Base-by-base conservation (phyloP, 2,888 invertebrate genomes). In the Leptogaster cylindrica region DNA sequence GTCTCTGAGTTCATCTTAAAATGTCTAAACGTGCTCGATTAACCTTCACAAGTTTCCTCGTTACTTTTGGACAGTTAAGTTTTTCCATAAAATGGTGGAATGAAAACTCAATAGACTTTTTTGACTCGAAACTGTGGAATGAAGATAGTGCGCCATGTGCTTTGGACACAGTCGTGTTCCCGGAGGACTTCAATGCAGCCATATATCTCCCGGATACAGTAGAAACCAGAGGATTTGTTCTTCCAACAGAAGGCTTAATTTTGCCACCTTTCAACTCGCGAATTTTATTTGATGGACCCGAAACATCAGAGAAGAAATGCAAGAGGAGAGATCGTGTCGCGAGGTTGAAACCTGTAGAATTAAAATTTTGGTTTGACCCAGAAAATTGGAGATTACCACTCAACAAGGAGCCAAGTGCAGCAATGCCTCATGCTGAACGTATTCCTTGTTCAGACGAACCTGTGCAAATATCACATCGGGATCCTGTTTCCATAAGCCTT, bases 361-460 rank as follows among this genome's bases (percentile, higher is more conserved):
- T 36, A n/a, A 75, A 74, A 20, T 75, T 75, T 67, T 81, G 81
- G 81, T 80, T 79, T 66, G 76, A 79, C 73, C 78, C 80, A 2
- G 67, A 58, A 27, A 80, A 73, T 50, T 81, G 81, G 79, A 36
- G 68, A n/a, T 65, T 68, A 1, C 12, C 51, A 5, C 20, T 27
- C 6, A 3, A 7, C 23, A 71, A 67, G 5, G 18, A 41, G 3
- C 27, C 23, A 20, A 72, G 71, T 31, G 12, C 66, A 0, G 76
- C 76, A 1, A 70, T 75, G 12, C 77, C 80, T 1, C 75, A 81
- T 33, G 68, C 79, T 50, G 77, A 79, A 5, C 73, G 74, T 8
- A 75, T 81, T 23, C 81, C 81, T 1, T 81, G 81, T 67, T 77
- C 76, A 25, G 77, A 77, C 70, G 81, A 80, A 68, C 77, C 78